A percentile compares a stretch with the other conserved stretches of the same genome.
Evolutionary conservation across 2,113 vertebrate genomes (phyloP).

Genomic region (Paratilapia polleni): DNA sequence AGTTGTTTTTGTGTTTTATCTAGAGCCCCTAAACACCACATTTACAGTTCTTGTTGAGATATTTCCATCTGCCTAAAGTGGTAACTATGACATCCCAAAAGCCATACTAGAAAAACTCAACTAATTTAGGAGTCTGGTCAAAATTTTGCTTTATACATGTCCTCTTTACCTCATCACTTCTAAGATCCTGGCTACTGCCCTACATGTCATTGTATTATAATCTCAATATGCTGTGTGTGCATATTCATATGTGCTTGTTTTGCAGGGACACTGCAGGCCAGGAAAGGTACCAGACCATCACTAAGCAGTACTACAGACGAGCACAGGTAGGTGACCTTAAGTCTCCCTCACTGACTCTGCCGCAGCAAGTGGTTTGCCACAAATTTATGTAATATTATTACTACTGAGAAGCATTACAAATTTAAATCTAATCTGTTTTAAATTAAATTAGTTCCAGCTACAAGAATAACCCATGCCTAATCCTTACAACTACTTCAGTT

Average conservation of each 20-base stretch:
- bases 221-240: not conserved
- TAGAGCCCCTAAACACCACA: no score
- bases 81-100: no score
- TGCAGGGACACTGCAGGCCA: constrained; percentile 97
- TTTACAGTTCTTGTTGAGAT: no score
- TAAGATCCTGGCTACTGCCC: not conserved
- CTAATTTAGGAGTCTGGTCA: no score
- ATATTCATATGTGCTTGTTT: constrained; percentile 30
- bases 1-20: no score
- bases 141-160: not conserved
- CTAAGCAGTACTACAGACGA: constrained; percentile 97
- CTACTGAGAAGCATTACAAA: not conserved
- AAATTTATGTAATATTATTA: not conserved
- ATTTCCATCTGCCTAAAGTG: no score
- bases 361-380: not conserved
- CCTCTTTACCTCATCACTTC: not conserved
- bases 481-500: not conserved
- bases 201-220: not conserved
- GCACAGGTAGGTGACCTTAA: constrained; percentile 85
- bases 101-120: no score
- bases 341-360: not conserved
- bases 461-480: not conserved
- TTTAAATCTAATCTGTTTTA: not conserved
- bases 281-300: constrained; percentile 98
- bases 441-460: not conserved